Evolutionary conservation across 2,888 invertebrate species (phyloP), one percentile per base, ranked within the genome.

Genomic region (Ophioninae sp.): DNA sequence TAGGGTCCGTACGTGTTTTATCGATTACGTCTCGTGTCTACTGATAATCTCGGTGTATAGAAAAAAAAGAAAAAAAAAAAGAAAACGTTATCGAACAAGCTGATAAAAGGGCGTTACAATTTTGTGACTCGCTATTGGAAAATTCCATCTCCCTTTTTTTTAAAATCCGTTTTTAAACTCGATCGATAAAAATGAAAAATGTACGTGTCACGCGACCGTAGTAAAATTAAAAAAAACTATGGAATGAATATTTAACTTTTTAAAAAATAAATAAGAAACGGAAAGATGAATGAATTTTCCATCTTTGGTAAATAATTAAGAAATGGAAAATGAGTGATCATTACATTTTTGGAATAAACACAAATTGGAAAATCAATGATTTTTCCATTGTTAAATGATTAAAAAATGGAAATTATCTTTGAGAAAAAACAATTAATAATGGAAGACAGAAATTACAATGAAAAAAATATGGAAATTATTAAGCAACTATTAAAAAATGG

Each of bases 61-160:
- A 50, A 10, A 13, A 50, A 50, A 17, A 17, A 50, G 1, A 68
- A 68, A 13, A 44, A 7, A 23, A 30, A 30, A 30, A 30, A 30
- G 3, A 30, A 30, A 30, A 30, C 30, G 30, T 30, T 30, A 68
- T 68, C n/a, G 13, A 50, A 50, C 7, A 23, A 13, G 23, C 50
- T 17, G 68, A 50, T 68, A 50, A 68, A 68, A 6, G 1, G 50
- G 68, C 68, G 50, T 23, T 44, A 50, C 17, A 23, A 68, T 23
- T 50, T 50, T 23, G 17, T 50, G 68, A 68, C 23, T 68, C 50
- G n/a, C 8, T 23, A 50, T 50, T 23, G 50, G 23, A 68, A 50
- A 50, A 10, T 41, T 30, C 5, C 21, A 21, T 41, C 2, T 21
- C 21, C 7, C 6, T 72, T 59, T 6, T 10, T 37, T 13, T 6